Percentiles rank a stretch among this genome's conserved stretches.
Conservation (phyloP, 2,113 vertebrate genomes). For the Forbesichthys papilliferus region DNA sequence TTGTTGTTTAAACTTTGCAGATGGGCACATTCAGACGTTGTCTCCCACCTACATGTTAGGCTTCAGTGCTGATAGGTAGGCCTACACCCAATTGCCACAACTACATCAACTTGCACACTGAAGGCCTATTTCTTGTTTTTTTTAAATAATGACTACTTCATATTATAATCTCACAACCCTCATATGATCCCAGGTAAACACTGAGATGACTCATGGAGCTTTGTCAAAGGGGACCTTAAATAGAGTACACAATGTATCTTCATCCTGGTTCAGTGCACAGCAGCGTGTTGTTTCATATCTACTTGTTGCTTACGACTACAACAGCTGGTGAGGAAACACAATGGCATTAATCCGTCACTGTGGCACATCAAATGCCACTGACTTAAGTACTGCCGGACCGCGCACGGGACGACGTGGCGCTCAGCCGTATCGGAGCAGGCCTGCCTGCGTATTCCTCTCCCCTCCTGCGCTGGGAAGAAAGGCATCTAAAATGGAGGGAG, state of each 20-base stretch:
- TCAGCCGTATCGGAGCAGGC: not conserved
- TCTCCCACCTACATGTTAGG: too few species aligned
- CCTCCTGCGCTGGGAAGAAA: slow-evolving; percentile 26
- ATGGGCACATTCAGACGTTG: too few species aligned
- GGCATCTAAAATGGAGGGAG: slow-evolving; percentile 71
- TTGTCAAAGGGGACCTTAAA: slow-evolving; percentile 18
- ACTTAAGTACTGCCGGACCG: not conserved
- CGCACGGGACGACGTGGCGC: not conserved
- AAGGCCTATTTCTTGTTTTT: too few species aligned
- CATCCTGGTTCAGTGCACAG: not conserved
- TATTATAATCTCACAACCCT: not conserved
- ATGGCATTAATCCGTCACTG: slow-evolving; percentile 42
- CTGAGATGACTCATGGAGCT: slow-evolving; percentile 1
- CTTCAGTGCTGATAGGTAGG: too few species aligned
- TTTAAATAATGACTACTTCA: too few species aligned
- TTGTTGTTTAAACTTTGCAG: too few species aligned
- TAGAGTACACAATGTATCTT: slow-evolving; percentile 7
- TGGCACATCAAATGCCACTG: not conserved
- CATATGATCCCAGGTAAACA: not conserved
- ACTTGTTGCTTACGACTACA: slow-evolving; percentile 7
- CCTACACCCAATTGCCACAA: not conserved
- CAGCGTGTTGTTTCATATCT: not conserved
- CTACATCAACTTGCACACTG: not conserved
- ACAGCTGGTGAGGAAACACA: slow-evolving; percentile 14
- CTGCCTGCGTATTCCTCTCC: slow-evolving; percentile 30